These are phyloP conservation scores for Cydia strobilella DNA, from an alignment of 1,140 invertebrate species.

Conservation along the genomic window DNA sequence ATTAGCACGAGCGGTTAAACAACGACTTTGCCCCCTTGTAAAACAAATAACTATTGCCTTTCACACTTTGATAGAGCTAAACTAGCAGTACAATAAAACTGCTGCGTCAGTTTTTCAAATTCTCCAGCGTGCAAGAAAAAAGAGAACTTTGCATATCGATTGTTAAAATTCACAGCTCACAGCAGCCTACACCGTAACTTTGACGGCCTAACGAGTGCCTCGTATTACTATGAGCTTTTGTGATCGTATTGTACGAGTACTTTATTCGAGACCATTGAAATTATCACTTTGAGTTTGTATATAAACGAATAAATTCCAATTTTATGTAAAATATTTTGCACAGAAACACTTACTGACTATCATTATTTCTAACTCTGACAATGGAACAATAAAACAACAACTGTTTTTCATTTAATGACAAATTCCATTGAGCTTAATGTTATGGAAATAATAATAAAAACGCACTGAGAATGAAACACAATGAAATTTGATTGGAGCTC, in stretches of 20 bases:
- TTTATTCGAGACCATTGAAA: too few species aligned
- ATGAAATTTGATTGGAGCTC: not conserved
- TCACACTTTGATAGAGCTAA: not conserved
- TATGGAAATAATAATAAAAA: slow-evolving; percentile 13
- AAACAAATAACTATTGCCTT: too few species aligned
- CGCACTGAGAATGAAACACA: not conserved
- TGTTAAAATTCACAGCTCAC: slow-evolving; percentile 6
- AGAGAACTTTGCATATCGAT: slow-evolving; percentile 11
- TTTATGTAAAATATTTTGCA: too few species aligned
- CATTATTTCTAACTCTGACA: not conserved
- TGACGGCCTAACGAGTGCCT: not conserved
- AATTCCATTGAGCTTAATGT: slow-evolving; percentile 9
- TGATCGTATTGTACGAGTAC: not conserved
- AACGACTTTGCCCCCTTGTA: too few species aligned
- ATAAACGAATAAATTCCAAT: too few species aligned
- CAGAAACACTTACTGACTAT: not conserved
- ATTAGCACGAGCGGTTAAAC: too few species aligned
- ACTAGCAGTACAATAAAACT: slow-evolving; percentile 1
- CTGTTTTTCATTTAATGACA: slow-evolving; percentile 12
- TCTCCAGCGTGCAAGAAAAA: slow-evolving; percentile 1
- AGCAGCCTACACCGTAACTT: not conserved
- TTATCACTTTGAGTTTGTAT: too few species aligned
- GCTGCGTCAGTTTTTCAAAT: not conserved
- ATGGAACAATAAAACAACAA: not conserved
- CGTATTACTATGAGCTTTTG: not conserved